Base-by-base conservation (phyloP, 2,113 vertebrate genomes). In the Arothron firmamentum region DNA sequence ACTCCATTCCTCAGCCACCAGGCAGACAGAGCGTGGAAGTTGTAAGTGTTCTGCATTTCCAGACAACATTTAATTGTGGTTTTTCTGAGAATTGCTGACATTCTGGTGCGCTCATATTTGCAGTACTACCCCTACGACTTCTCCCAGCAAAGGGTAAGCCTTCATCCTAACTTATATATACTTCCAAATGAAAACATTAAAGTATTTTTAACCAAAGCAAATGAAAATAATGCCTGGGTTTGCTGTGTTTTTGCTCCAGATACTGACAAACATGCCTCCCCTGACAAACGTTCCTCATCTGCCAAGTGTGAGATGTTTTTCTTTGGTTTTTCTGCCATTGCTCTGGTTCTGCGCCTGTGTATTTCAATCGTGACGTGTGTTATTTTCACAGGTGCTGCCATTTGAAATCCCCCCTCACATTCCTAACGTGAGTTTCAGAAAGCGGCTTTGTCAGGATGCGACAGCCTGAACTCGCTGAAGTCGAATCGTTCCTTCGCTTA, bases 101-200 rank as follows among this genome's bases (percentile, higher is more conserved):
- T 48, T 51, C 19, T 23, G 58, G n/a, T 74, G 6, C 42, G 58
- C 74, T 58, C 52, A 15, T 45, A 45, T 66, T 77, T 79, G 18
- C 72, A 92, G 90, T 90, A 88, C 81, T 90, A 90, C 78, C 89
- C 89, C 12, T 90, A 78, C 60, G 88, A 91, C 75, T 86, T 90
- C 41, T 14, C 53, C 42, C 78, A 85, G 61, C 83, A 84, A 20
- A 83, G 71, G 88, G 90, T 91, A 84, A 85, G 31, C 2, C 38
- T 49, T 62, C 52, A 15, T 18, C 21, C 47, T 17, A 42, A 16
- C 18, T 18, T 21, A 17, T 8, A 28, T 15, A 28, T 4, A 11
- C 52, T 20, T 13, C 7, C 18, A 12, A 6, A 54, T 20, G 2
- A n/a, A 12, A 16, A 34, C 6, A n/a, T 60, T 0, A 20, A 42